These are phyloP conservation scores for Ornithorhynchus anatinus DNA, from an alignment of 2,113 vertebrate genomes.

Conservation along the genomic window DNA sequence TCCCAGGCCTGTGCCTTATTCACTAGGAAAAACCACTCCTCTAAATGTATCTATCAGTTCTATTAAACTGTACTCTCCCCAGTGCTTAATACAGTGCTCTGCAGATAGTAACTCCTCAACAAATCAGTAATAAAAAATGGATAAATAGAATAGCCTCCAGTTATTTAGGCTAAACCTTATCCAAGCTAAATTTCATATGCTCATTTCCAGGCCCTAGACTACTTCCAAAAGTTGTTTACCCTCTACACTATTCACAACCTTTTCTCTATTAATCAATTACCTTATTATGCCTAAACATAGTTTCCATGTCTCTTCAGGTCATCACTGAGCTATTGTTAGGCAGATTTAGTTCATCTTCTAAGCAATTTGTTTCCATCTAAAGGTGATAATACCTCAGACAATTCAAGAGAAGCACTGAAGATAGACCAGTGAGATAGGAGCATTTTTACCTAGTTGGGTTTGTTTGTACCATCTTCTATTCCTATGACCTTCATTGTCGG, in stretches of 20 bases:
- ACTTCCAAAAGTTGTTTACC: conserved; percentile 17
- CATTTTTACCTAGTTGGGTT: conserved; percentile 11
- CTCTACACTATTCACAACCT: not conserved
- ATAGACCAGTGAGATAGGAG: not conserved
- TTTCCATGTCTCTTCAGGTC: conserved; percentile 34
- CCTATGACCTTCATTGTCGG: not conserved
- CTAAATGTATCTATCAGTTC: no score
- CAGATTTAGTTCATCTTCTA: conserved; percentile 56
- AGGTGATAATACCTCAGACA: conserved; percentile 36
- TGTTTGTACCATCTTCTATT: conserved; percentile 28
- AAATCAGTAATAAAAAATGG: not conserved
- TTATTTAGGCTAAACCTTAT: conserved; percentile 44
- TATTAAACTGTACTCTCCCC: no score
- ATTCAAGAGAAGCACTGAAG: conserved; percentile 30
- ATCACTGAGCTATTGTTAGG: conserved; percentile 42
- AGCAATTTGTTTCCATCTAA: conserved; percentile 49
- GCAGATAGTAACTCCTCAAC: not conserved
- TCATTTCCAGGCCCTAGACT: conserved; percentile 37
- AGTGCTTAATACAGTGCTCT: no score
- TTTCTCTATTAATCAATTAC: not conserved
- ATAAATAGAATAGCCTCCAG: not conserved
- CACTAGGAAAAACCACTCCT: no score
- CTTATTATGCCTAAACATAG: conserved; percentile 32
- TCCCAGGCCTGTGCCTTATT: no score
- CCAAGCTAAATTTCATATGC: conserved; percentile 43